Conservation (phyloP, 2,797 vertebrate genomes). For the Phalloptychus januarius region DNA sequence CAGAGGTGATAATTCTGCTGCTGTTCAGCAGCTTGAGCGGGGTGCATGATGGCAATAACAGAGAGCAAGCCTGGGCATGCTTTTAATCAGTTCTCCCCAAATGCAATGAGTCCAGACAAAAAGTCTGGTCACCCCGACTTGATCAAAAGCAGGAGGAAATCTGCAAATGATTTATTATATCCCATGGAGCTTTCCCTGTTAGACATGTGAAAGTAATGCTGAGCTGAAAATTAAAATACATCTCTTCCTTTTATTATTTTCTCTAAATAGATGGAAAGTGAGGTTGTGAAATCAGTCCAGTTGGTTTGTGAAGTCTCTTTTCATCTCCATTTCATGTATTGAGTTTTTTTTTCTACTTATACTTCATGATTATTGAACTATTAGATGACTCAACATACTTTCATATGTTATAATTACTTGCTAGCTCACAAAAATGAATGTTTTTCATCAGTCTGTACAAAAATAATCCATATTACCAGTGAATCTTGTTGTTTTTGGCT, state of each 20-base stretch:
- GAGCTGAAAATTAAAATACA: conserved; percentile 78
- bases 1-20: conserved; percentile 80
- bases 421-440: background rate
- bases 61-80: conserved; percentile 74
- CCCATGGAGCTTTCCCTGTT: conserved; percentile 77
- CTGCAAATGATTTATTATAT: conserved; percentile 79
- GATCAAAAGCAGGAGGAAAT: conserved; percentile 71
- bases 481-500: conserved; percentile 51
- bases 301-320: conserved; percentile 23
- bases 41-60: conserved; percentile 73
- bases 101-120: conserved; percentile 62
- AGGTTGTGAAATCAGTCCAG: conserved; percentile 33
- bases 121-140: conserved; percentile 64
- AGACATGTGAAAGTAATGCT: conserved; percentile 75
- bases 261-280: conserved; percentile 55
- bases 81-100: conserved; percentile 72
- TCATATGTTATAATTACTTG: background rate
- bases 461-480: conserved; percentile 52
- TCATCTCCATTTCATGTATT: conserved; percentile 16
- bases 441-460: conserved; percentile 35
- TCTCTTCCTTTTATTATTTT: conserved; percentile 67
- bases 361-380: background rate
- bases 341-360: background rate
- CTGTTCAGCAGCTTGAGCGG: conserved; percentile 60
- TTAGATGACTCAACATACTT: background rate